Conservation (phyloP, 2,888 invertebrate species). For the Busseola fusca region DNA sequence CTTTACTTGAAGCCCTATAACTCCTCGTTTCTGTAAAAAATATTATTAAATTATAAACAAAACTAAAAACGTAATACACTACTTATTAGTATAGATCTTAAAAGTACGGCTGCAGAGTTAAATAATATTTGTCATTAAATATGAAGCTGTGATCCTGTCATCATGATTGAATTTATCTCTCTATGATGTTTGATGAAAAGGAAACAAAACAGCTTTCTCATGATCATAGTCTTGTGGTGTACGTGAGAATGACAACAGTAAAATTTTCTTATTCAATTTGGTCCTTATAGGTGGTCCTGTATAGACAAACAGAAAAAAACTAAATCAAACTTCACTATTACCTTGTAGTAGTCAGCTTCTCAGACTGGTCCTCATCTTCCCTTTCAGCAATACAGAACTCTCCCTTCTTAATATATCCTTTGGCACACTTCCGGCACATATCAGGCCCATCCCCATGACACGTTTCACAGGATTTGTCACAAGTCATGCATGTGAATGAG, state of each 20-base stretch:
- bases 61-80: conserved; percentile 21
- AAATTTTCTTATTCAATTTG: not conserved
- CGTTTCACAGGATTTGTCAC: conserved; percentile 95
- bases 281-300: not conserved
- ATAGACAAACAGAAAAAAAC: conserved; percentile 43
- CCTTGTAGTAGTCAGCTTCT: conserved; percentile 79
- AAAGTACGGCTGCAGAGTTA: not conserved
- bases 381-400: conserved; percentile 93
- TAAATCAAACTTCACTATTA: conserved; percentile 58
- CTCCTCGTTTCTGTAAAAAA: conserved; percentile 84
- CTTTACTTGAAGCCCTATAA: conserved; percentile 71
- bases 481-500: conserved; percentile 93
- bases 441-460: conserved; percentile 97
- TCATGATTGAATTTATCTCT: too few relatives aligned
- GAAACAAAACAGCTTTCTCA: not conserved
- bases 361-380: conserved; percentile 76
- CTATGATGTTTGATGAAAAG: not conserved
- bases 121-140: not conserved
- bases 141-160: too few relatives aligned
- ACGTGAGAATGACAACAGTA: not conserved
- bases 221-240: not conserved
- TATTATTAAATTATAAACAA: conserved; percentile 55
- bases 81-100: not conserved
- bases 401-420: conserved; percentile 92
- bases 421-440: conserved; percentile 95